Base-by-base conservation (phyloP, 2,888 invertebrate genomes). In the Andrena chrysosceles region DNA sequence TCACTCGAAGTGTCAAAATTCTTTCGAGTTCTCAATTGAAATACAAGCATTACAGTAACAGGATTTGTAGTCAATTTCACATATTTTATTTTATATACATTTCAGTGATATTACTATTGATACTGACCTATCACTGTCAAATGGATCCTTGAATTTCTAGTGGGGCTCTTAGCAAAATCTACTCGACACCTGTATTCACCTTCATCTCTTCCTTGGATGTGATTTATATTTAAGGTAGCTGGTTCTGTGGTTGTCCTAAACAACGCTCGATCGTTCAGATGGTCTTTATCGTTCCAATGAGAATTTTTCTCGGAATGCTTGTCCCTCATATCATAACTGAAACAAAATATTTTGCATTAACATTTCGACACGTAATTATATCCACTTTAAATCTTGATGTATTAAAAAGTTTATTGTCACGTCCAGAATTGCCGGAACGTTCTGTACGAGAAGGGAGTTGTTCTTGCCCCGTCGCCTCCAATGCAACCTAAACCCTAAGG, bases 121-220 rank as follows among this genome's bases (percentile, higher is more conserved):
- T 78, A 94, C 96, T 95, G 93, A 97, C 97, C 96, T 88, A 97
- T 96, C 78, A 97, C 96, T 87, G 96, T 96, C 77, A 98, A 95
- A 85, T 96, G 95, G 83, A 97, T 96, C 91, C 96, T 96, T 81
- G 96, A 96, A 93, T 97, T 97, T 86, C 96, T 96, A 10, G 97
- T 97, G 0, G 97, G 97, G 7, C 97, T 97, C 87, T 96, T 96
- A 90, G 96, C 95, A 94, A 97, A 97, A 94, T 98, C 97, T 67
- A 97, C 97, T 77, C 97, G 94, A 93, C 98, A 98, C 81, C 97
- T 95, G 94, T 97, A 97, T 87, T 97, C 95, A 7, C 97, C 97
- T 70, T 96, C 96, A 93, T 98, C 97, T 23, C 95, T 94, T 87
- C 95, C 95, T 82, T 94, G 94, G 77, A 97, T 95, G 87, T 95